Conservation (phyloP, 2,797 vertebrate genomes). For the Tiaroga cobitis region DNA sequence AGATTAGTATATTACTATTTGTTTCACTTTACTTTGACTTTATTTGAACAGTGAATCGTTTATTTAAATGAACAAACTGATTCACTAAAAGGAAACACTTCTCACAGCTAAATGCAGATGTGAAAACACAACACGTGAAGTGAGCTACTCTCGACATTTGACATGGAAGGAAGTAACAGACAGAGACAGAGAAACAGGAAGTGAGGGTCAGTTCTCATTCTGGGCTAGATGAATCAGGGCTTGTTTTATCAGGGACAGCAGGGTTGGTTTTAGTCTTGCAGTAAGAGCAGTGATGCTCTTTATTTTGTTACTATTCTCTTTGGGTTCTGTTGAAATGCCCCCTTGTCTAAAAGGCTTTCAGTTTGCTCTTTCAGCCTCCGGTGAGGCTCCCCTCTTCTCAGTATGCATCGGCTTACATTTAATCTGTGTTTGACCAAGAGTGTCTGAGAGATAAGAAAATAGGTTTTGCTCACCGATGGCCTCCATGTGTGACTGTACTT, state of each 20-base stretch:
- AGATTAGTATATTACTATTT: not conserved
- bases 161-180: conserved; percentile 7
- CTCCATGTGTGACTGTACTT: conserved; percentile 32
- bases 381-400: conserved; percentile 3
- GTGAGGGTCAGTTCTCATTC: conserved; percentile 8
- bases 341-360: not conserved
- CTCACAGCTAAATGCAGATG: not conserved
- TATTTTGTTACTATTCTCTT: conserved; percentile 8
- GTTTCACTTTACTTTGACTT: not conserved
- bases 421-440: conserved; percentile 41
- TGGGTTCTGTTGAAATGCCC: conserved; percentile 14
- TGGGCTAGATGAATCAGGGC: conserved; percentile 10
- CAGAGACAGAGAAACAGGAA: not conserved
- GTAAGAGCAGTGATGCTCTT: not conserved
- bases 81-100: not conserved
- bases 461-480: conserved; percentile 37
- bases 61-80: not conserved
- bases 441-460: conserved; percentile 47
- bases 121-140: not conserved
- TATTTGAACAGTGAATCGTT: not conserved
- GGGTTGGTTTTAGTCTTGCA: not conserved
- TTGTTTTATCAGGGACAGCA: conserved; percentile 13
- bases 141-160: not conserved
- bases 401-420: conserved; percentile 44
- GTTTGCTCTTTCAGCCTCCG: not conserved